phyloP scores from a whole-genome alignment of 2,888 invertebrate species.

The Melieria picta region DNA sequence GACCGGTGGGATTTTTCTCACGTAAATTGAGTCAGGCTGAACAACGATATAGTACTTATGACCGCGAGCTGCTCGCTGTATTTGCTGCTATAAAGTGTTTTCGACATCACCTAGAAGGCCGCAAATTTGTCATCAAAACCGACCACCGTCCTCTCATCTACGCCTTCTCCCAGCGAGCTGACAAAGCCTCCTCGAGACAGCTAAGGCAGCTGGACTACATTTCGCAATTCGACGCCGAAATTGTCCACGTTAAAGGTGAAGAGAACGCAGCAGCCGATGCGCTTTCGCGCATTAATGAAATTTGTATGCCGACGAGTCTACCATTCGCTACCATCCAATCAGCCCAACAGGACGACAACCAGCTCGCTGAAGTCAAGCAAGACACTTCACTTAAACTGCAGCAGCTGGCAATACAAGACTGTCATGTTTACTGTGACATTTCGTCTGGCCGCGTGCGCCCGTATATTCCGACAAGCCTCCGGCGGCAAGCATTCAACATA shows the following conservation, averaged over 20 bases:
- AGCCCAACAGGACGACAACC: slow-evolving; percentile 35
- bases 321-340: not conserved
- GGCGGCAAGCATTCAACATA: not conserved
- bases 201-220: too few species aligned
- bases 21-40: not conserved
- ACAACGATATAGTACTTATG: slow-evolving; percentile 6
- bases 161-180: not conserved
- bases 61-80: not conserved
- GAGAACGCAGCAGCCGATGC: not conserved
- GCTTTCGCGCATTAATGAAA: not conserved
- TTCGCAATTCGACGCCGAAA: too few species aligned
- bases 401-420: not conserved
- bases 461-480: slow-evolving; percentile 20
- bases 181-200: too few species aligned
- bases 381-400: not conserved
- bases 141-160: slow-evolving; percentile 14
- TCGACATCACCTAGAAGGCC: slow-evolving; percentile 20
- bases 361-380: not conserved
- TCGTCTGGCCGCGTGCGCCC: slow-evolving; percentile 24
- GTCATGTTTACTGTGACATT: slow-evolving; percentile 11
- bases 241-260: not conserved
- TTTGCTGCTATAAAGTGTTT: slow-evolving; percentile 14
- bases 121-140: slow-evolving; percentile 15
- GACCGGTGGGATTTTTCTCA: slow-evolving; percentile 2
- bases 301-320: not conserved